Base-by-base conservation (phyloP, 2,113 vertebrate species). In the Dermatemys mawii region DNA sequence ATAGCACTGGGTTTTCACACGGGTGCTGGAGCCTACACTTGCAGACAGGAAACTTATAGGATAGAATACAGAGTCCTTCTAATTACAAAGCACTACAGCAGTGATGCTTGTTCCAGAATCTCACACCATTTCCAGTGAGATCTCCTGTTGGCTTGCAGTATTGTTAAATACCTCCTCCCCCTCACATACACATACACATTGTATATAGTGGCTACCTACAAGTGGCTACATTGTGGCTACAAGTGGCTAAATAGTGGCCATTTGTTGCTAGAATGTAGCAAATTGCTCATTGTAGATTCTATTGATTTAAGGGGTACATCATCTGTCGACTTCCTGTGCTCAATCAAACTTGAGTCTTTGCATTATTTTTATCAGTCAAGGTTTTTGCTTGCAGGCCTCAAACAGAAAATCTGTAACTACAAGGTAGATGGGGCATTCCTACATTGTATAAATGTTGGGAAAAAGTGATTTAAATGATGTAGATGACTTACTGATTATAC, bases 391-490 rank as follows among this genome's bases (percentile, higher is more conserved):
- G 2, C 63, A 83, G 49, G 87, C 53, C n/a, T 96, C 27, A 57
- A 75, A 82, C 12, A 89, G 41, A 89, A 92, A 78, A 90, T 67
- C 76, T 67, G 13, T 2, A 2, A 89, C 81, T 22, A 2, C 51
- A 87, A 82, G 44, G 87, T 57, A 90, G 49, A 82, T 76, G 38
- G 46, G 32, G 84, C 22, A 95, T 75, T 89, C 78, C 87, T 89
- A 54, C 92, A 3, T 16, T 22, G 41, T 76, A 29, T 46, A 29
- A 13, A 49, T 78, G 60, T 93, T 91, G 86, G 84, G 78, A 87
- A 67, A 79, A 96, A 80, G 26, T 78, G 14, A 87, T 24, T 76
- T 76, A 76, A 76, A 76, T 86, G 84, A 93, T 94, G 51, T 92
- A 50, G 78, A 67, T 90, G 90, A 92, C 90, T 95, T 92, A 41